These are phyloP conservation scores for Pyrochroa serraticornis DNA, from an alignment of 2,888 invertebrate species.

Conservation along the genomic window DNA sequence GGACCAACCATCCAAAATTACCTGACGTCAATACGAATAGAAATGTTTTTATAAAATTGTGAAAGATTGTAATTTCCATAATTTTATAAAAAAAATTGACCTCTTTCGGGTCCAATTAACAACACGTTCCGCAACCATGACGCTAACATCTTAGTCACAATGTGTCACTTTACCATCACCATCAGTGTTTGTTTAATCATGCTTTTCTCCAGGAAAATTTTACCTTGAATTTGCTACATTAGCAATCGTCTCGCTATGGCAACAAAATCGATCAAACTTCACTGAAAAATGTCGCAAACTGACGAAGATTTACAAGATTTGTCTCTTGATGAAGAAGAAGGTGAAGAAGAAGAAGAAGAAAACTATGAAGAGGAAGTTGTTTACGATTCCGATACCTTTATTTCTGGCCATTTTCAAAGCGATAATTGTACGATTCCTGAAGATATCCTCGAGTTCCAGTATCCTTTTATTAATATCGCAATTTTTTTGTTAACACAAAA, in stretches of 20 bases:
- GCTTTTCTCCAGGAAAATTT: background rate
- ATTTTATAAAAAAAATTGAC: too few relatives aligned
- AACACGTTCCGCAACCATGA: slow-evolving; percentile 1
- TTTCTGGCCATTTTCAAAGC: slow-evolving; percentile 64
- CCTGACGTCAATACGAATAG: too few relatives aligned
- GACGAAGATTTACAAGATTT: slow-evolving; percentile 38
- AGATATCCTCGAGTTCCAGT: slow-evolving; percentile 70
- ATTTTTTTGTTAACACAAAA: too few relatives aligned
- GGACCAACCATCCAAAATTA: too few relatives aligned
- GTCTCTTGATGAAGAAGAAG: slow-evolving; percentile 32
- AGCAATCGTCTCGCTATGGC: background rate
- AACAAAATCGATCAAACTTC: slow-evolving; percentile 12
- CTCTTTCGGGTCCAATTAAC: too few relatives aligned
- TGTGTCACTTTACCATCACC: too few relatives aligned
- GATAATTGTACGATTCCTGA: slow-evolving; percentile 63
- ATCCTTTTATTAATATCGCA: slow-evolving; percentile 60
- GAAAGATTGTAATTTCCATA: too few relatives aligned
- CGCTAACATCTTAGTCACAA: background rate
- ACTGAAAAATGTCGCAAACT: slow-evolving; percentile 27
- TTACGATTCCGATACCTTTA: slow-evolving; percentile 60
- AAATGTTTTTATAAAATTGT: too few relatives aligned
- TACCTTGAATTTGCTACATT: background rate
- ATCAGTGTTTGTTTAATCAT: too few relatives aligned
- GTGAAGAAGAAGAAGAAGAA: slow-evolving; percentile 30
- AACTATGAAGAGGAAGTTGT: slow-evolving; percentile 34